A percentile compares a stretch with the other conserved stretches of the same genome.
These are phyloP conservation scores for Cyphomyrus plagiostoma DNA, from an alignment of 2,113 vertebrate genomes.

Conservation along the genomic window DNA sequence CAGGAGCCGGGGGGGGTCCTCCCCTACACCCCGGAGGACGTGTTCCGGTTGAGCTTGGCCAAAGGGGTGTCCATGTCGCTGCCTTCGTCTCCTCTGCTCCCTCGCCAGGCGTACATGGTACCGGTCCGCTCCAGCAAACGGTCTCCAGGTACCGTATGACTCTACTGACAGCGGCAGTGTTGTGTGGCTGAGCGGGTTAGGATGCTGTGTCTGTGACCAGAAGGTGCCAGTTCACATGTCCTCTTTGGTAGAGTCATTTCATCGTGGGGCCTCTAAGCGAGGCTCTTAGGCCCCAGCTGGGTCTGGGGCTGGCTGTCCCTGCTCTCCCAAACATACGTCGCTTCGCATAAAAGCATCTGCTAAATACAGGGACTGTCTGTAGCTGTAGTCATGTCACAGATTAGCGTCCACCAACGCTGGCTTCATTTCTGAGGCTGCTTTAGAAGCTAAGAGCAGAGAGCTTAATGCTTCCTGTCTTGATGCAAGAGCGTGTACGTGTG, in stretches of 20 bases:
- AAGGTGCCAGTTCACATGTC: neutral
- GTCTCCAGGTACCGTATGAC: constrained; percentile 77
- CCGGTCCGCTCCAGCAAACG: constrained; percentile 80
- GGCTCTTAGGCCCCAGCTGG: neutral
- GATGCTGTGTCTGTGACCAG: neutral
- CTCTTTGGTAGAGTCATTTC: neutral
- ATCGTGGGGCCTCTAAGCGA: neutral
- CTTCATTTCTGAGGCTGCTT: neutral
- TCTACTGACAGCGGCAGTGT: neutral
- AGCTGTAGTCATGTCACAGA: neutral
- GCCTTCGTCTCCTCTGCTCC: constrained; percentile 88
- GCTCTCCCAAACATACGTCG: neutral
- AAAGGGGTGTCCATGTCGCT: constrained; percentile 94
- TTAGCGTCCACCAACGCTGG: neutral
- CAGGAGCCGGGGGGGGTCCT: constrained; percentile 50
- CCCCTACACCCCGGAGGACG: constrained; percentile 58
- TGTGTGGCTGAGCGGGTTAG: neutral
- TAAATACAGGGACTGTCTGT: neutral
- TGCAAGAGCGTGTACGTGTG: neutral
- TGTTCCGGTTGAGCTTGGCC: constrained; percentile 67
- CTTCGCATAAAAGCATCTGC: neutral
- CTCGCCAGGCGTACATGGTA: constrained; percentile 80
- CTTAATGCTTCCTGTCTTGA: neutral
- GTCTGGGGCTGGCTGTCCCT: neutral
- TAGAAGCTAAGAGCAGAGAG: neutral